These are phyloP conservation scores for Pachyseris speciosa DNA, from an alignment of 64 coral and sea anemone species.

Conservation along the genomic window DNA sequence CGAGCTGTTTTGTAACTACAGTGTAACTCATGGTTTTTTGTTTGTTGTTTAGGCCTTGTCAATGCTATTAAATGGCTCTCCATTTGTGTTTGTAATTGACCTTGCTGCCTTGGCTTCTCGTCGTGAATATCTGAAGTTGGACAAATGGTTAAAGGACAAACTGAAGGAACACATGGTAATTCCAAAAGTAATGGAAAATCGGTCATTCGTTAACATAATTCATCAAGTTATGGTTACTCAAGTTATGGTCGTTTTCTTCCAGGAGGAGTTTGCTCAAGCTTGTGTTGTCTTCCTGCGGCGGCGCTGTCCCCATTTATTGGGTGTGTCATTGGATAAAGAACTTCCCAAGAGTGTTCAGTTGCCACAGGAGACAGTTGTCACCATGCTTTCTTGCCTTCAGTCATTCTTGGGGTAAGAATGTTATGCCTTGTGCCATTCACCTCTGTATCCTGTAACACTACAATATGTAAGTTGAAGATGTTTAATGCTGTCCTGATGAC, in stretches of 20 bases:
- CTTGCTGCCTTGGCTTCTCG: slow-evolving; percentile 96
- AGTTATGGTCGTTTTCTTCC: neutral
- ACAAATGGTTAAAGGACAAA: slow-evolving; percentile 99
- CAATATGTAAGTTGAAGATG: too few relatives aligned
- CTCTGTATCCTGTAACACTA: too few relatives aligned
- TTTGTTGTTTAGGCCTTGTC: slow-evolving; percentile 79
- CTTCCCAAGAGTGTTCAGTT: slow-evolving; percentile 95
- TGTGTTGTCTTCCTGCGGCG: slow-evolving; percentile 73
- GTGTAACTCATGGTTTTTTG: neutral
- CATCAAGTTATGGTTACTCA: neutral
- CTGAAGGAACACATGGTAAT: slow-evolving; percentile 91
- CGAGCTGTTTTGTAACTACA: too few relatives aligned
- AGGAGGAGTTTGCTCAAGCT: slow-evolving; percentile 91
- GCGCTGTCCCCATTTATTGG: slow-evolving; percentile 86
- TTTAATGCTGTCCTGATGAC: too few relatives aligned
- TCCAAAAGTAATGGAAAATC: neutral
- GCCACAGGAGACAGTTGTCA: slow-evolving; percentile 87
- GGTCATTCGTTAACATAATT: neutral
- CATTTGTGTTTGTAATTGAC: slow-evolving; percentile 98
- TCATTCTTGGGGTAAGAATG: slow-evolving; percentile 39
- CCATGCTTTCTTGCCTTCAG: slow-evolving; percentile 93
- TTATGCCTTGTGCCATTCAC: too few relatives aligned
- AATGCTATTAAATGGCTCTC: slow-evolving; percentile 84
- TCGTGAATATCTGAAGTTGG: slow-evolving; percentile 96
- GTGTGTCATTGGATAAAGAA: slow-evolving; percentile 87